A percentile compares a stretch with the other conserved stretches of the same genome.
phyloP scores from a whole-genome alignment of 2,888 invertebrate species.

The Mythimna pallens region DNA sequence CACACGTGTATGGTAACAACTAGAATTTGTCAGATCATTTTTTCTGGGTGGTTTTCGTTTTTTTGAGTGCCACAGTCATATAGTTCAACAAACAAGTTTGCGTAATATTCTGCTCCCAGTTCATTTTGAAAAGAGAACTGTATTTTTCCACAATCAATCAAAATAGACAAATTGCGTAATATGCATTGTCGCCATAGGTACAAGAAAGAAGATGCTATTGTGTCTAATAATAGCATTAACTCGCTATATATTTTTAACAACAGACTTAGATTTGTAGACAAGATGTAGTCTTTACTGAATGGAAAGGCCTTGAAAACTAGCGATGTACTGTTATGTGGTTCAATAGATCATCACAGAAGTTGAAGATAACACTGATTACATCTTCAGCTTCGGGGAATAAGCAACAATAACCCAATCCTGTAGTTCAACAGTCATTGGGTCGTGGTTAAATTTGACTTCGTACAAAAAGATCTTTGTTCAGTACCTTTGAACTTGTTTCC shows the following conservation, averaged over 20 bases:
- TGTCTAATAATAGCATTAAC: constrained; percentile 24
- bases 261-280: constrained; percentile 16
- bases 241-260: constrained; percentile 36
- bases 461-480: constrained; percentile 13
- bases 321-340: neutral
- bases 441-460: too few species aligned
- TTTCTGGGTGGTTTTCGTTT: too few species aligned
- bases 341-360: constrained; percentile 29
- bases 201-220: neutral
- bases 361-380: constrained; percentile 12
- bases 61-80: too few species aligned
- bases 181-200: neutral
- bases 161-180: neutral
- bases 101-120: too few species aligned
- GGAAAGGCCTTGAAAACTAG: constrained; percentile 33
- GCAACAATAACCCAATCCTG: constrained; percentile 4
- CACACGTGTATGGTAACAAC: too few species aligned
- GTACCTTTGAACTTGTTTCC: constrained; percentile 38
- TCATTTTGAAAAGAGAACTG: too few species aligned
- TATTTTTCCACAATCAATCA: neutral
- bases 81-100: too few species aligned
- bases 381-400: neutral
- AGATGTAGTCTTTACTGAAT: constrained; percentile 5
- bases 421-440: neutral
- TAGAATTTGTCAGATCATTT: too few species aligned